These are phyloP conservation scores for Pseudococcus longispinus DNA, from an alignment of 2,888 invertebrate genomes.

Conservation along the genomic window DNA sequence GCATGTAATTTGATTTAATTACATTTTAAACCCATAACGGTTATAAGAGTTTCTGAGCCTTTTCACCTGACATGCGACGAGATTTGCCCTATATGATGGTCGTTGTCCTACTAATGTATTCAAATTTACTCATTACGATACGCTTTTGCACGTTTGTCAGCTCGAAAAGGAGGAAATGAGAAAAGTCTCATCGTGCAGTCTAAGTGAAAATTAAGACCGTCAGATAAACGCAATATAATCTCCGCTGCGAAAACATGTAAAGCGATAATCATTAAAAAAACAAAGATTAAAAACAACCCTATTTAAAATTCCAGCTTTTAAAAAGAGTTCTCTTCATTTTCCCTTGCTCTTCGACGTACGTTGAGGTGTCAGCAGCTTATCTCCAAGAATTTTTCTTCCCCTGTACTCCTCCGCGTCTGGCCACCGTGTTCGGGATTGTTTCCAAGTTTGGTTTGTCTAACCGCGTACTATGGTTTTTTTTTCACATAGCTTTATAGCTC, in stretches of 20 bases:
- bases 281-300: slow-evolving; percentile 2
- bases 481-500: background rate
- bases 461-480: background rate
- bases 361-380: background rate
- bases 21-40: background rate
- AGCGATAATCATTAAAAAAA: slow-evolving; percentile 6
- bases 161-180: background rate
- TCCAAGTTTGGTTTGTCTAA: background rate
- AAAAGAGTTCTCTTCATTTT: background rate
- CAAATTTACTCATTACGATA: background rate
- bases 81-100: background rate
- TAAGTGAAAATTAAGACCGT: slow-evolving; percentile 18
- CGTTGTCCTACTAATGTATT: background rate
- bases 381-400: background rate
- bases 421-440: background rate
- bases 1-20: slow-evolving; percentile 2
- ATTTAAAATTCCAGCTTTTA: slow-evolving; percentile 14
- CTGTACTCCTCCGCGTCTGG: background rate
- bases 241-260: background rate
- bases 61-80: background rate
- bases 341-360: too few relatives aligned
- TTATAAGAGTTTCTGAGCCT: background rate
- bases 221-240: background rate
- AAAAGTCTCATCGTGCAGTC: background rate
- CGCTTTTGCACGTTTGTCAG: background rate